A percentile compares a stretch with the other conserved stretches of the same genome.
phyloP scores from a whole-genome alignment of 2,113 vertebrate species.

The Sphaerodactylus townsendi region DNA sequence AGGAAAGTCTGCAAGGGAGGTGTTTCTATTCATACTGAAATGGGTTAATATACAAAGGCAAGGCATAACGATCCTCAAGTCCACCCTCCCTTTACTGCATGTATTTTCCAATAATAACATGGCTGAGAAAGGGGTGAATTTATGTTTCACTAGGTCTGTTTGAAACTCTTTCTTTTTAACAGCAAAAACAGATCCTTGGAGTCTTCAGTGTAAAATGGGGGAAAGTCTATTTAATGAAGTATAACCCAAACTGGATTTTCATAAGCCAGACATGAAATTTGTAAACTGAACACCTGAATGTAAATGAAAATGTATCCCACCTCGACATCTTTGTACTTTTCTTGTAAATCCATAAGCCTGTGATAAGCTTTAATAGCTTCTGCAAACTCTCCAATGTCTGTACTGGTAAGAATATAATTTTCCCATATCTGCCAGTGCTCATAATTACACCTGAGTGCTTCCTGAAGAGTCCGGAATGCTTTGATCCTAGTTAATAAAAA shows the following conservation, averaged over 20 bases:
- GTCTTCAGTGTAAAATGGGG: not conserved
- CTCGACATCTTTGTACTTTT: slow-evolving; percentile 93
- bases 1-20: too few relatives aligned
- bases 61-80: too few relatives aligned
- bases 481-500: slow-evolving; percentile 77
- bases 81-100: not conserved
- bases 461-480: slow-evolving; percentile 92
- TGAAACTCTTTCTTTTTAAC: not conserved
- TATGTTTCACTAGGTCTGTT: not conserved
- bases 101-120: not conserved
- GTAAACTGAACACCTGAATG: not conserved
- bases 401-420: slow-evolving; percentile 91
- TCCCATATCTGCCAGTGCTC: slow-evolving; percentile 99
- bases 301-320: slow-evolving; percentile 66
- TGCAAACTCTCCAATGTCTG: slow-evolving; percentile 89
- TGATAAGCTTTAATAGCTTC: slow-evolving; percentile 95
- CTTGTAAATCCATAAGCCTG: slow-evolving; percentile 90
- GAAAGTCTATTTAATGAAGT: not conserved
- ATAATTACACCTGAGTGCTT: slow-evolving; percentile 96
- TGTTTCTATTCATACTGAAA: not conserved
- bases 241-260: not conserved
- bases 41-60: not conserved
- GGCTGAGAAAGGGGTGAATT: not conserved
- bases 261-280: not conserved
- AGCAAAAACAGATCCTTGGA: not conserved